Percentiles rank a stretch among this genome's conserved stretches.
Evolutionary conservation across 1,140 invertebrate species (phyloP).

Genomic region (Drosophila nannoptera): DNA sequence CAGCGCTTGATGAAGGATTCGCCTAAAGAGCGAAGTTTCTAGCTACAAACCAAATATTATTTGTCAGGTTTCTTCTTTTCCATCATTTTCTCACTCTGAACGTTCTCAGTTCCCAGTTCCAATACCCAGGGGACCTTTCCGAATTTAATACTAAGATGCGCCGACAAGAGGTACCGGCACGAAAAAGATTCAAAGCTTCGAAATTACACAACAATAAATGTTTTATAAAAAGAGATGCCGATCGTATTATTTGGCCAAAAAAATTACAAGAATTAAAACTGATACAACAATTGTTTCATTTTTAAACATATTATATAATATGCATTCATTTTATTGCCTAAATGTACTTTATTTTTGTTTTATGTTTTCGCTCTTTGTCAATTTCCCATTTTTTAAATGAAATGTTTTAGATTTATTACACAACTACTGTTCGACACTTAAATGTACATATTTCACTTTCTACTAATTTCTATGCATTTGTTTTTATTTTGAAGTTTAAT

Average conservation of each 20-base stretch:
- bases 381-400: conserved; percentile 43
- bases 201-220: conserved; percentile 1
- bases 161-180: background rate
- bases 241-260: background rate
- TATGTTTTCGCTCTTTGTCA: conserved; percentile 48
- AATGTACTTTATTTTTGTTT: conserved; percentile 46
- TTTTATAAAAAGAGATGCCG: background rate
- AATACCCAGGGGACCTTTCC: background rate
- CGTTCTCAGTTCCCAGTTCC: conserved; percentile 12
- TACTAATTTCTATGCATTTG: conserved; percentile 66
- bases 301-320: conserved; percentile 71
- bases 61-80: conserved; percentile 18
- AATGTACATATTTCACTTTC: conserved; percentile 61
- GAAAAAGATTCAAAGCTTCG: background rate
- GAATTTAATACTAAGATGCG: background rate
- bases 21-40: conserved; percentile 23
- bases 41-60: conserved; percentile 38
- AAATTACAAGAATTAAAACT: background rate
- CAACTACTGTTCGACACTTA: conserved; percentile 51
- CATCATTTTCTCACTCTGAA: background rate
- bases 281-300: conserved; percentile 7
- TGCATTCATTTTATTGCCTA: conserved; percentile 66
- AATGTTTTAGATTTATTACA: conserved; percentile 40
- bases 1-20: conserved; percentile 54
- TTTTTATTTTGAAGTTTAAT: conserved; percentile 58